Percentiles rank a stretch among this genome's conserved stretches.
Conservation (phyloP, 1,140 invertebrate species). For the Hyposmocoma kahamanoa region DNA sequence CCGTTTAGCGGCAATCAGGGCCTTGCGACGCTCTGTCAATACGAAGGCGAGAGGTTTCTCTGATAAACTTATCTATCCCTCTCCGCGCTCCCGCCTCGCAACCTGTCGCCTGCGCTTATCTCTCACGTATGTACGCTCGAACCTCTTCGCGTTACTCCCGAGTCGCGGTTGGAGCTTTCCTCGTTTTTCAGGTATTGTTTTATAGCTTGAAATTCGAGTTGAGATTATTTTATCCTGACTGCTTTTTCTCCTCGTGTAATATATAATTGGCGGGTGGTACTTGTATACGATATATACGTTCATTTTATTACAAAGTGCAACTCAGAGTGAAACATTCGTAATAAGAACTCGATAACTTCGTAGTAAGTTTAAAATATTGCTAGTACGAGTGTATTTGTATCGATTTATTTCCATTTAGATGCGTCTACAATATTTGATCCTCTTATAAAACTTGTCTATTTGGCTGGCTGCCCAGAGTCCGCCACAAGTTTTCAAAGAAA, state of each 20-base stretch:
- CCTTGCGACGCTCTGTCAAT: slow-evolving; percentile 65
- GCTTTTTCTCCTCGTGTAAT: too few species aligned
- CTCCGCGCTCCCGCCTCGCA: slow-evolving; percentile 21
- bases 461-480: slow-evolving; percentile 53
- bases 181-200: slow-evolving; percentile 27
- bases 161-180: slow-evolving; percentile 29
- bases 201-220: too few species aligned
- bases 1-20: slow-evolving; percentile 64
- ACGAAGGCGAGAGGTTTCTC: slow-evolving; percentile 63
- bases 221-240: too few species aligned
- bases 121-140: slow-evolving; percentile 43
- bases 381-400: too few species aligned
- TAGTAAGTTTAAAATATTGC: too few species aligned
- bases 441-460: slow-evolving; percentile 55
- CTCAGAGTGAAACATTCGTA: too few species aligned
- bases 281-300: too few species aligned
- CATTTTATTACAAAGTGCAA: too few species aligned
- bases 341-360: too few species aligned
- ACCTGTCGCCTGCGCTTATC: slow-evolving; percentile 53
- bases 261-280: too few species aligned
- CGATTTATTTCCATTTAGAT: slow-evolving; percentile 43
- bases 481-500: slow-evolving; percentile 47
- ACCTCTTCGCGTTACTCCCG: slow-evolving; percentile 29
- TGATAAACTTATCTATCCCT: slow-evolving; percentile 66
- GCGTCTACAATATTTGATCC: slow-evolving; percentile 40